Conservation (phyloP, 2,797 vertebrate genomes). For the Rhinogobio ventralis region DNA sequence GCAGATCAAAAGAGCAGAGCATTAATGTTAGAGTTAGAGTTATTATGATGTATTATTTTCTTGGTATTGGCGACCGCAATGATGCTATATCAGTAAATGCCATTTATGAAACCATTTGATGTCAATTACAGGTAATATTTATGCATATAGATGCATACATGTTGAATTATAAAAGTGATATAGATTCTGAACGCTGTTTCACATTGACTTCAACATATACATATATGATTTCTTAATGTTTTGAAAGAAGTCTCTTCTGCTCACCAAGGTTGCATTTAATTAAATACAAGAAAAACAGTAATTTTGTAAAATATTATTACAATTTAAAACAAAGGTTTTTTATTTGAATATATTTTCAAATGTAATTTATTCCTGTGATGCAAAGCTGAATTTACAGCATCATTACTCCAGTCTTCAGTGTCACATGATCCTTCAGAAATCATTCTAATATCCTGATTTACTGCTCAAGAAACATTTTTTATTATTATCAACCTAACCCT, state of each 20-base stretch:
- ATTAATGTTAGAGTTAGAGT: constrained; percentile 6
- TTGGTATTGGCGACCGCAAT: background rate
- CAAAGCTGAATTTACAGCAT: background rate
- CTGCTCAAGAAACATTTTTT: background rate
- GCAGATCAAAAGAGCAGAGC: constrained; percentile 12
- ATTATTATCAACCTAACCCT: background rate
- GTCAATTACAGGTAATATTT: constrained; percentile 15
- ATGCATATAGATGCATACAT: background rate
- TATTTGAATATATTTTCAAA: background rate
- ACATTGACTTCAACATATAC: background rate
- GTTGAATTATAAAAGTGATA: background rate
- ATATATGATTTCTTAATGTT: background rate
- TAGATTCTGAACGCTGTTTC: background rate
- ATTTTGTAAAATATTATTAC: background rate
- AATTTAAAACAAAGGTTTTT: background rate
- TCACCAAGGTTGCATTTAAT: background rate
- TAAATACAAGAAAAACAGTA: background rate
- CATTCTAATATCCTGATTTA: background rate
- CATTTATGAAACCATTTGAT: background rate
- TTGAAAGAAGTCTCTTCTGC: background rate
- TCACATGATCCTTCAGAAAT: background rate
- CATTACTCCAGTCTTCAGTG: too few relatives aligned
- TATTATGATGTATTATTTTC: background rate
- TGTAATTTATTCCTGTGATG: background rate
- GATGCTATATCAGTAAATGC: background rate